These are phyloP conservation scores for Priocnemis perturbator DNA, from an alignment of 2,888 invertebrate genomes.

Conservation along the genomic window DNA sequence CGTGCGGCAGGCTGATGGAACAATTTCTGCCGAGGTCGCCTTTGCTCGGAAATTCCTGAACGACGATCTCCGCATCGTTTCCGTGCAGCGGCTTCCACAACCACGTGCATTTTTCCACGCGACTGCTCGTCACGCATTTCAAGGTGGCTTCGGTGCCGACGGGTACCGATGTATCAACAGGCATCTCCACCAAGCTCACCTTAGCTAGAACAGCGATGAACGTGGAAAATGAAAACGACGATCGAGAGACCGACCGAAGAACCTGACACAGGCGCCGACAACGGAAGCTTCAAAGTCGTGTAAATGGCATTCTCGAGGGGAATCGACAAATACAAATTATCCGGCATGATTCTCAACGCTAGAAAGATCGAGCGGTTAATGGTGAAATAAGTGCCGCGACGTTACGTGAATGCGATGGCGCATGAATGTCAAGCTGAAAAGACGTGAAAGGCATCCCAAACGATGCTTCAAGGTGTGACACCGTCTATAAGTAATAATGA, in stretches of 20 bases:
- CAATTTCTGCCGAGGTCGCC: constrained; percentile 69
- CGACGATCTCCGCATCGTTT: constrained; percentile 54
- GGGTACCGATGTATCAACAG: constrained; percentile 64
- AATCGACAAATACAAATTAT: too few relatives aligned
- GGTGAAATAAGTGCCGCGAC: too few relatives aligned
- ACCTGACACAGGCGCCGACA: background rate
- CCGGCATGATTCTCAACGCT: too few relatives aligned
- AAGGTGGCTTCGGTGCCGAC: constrained; percentile 63
- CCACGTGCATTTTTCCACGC: constrained; percentile 71
- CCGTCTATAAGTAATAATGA: too few relatives aligned
- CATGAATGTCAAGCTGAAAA: too few relatives aligned
- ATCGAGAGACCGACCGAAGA: too few relatives aligned
- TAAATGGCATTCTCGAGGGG: too few relatives aligned
- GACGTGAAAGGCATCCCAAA: constrained; percentile 7
- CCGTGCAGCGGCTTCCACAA: constrained; percentile 63
- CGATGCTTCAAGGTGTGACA: constrained; percentile 11
- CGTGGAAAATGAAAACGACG: background rate
- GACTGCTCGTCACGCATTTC: constrained; percentile 67
- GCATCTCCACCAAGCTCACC: constrained; percentile 66
- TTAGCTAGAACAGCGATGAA: constrained; percentile 59
- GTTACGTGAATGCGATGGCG: too few relatives aligned
- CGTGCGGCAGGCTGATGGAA: constrained; percentile 60
- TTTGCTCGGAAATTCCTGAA: constrained; percentile 66
- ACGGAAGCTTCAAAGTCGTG: background rate
- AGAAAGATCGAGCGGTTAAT: too few relatives aligned